These are phyloP conservation scores for Hoplodrina ambigua DNA, from an alignment of 2,888 invertebrate species.

Conservation along the genomic window DNA sequence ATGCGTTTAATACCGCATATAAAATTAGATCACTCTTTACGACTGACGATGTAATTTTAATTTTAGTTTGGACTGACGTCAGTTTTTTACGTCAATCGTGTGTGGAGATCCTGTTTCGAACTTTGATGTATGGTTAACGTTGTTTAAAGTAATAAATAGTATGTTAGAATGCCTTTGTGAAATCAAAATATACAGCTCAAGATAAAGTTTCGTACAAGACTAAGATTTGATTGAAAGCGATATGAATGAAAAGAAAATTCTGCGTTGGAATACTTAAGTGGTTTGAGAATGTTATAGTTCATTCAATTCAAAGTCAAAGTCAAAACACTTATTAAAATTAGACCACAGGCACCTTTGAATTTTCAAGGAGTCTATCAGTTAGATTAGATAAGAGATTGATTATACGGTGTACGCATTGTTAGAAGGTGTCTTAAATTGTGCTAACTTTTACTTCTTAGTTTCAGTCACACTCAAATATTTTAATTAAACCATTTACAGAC, in stretches of 20 bases:
- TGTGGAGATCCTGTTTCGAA: constrained; percentile 34
- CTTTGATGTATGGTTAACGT: constrained; percentile 31
- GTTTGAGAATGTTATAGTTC: not conserved
- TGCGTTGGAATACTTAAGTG: not conserved
- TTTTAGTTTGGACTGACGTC: constrained; percentile 36
- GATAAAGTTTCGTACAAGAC: not conserved
- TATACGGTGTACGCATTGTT: no score
- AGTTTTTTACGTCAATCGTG: constrained; percentile 39
- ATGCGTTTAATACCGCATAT: constrained; percentile 51
- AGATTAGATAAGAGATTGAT: no score
- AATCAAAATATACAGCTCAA: not conserved
- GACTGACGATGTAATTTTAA: constrained; percentile 35
- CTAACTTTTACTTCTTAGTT: no score
- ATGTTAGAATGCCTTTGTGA: not conserved
- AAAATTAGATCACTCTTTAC: constrained; percentile 61
- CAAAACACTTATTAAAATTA: no score
- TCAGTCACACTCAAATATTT: no score
- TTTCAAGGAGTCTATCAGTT: no score
- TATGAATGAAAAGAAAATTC: not conserved
- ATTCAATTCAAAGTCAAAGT: not conserved
- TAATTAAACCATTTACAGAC: no score
- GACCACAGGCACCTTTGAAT: no score
- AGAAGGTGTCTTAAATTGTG: no score
- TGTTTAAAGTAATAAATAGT: not conserved
- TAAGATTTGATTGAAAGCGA: not conserved